phyloP scores from a whole-genome alignment of 2,113 vertebrate species.

The Dicerorhinus sumatrensis region DNA sequence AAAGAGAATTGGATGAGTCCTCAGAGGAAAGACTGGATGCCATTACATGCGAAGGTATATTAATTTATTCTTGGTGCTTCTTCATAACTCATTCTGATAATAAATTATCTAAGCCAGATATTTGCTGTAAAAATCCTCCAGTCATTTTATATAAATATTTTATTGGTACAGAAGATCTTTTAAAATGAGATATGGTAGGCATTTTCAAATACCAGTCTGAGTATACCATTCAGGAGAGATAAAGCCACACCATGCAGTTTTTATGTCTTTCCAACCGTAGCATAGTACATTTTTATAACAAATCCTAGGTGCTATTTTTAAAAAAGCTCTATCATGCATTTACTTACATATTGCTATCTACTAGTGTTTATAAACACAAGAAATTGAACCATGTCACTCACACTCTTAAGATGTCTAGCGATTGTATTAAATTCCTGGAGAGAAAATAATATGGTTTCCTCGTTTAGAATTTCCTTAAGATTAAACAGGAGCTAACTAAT shows the following conservation, averaged over 20 bases:
- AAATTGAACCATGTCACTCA: constrained; percentile 35
- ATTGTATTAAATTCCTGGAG: constrained; percentile 9
- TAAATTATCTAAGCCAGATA: constrained; percentile 39
- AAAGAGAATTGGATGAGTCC: background rate
- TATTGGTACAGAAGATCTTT: background rate
- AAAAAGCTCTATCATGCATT: background rate
- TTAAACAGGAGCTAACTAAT: constrained; percentile 23
- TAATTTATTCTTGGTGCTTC: background rate
- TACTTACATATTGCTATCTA: constrained; percentile 14
- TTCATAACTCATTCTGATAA: background rate
- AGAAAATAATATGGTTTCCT: constrained; percentile 15
- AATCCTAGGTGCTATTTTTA: background rate
- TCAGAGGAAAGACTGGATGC: background rate
- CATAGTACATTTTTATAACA: background rate
- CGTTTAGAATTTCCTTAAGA: background rate
- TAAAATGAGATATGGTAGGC: background rate
- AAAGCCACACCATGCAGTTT: background rate
- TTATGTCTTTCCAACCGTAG: background rate
- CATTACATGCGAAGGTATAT: background rate
- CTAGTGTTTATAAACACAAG: constrained; percentile 42
- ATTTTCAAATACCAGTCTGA: background rate
- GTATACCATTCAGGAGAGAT: background rate
- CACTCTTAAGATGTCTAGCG: background rate
- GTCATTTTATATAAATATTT: background rate
- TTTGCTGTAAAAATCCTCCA: constrained; percentile 2